Evolutionary conservation across 2,797 vertebrate species (phyloP).

Genomic region (Enteromius argenteus): DNA sequence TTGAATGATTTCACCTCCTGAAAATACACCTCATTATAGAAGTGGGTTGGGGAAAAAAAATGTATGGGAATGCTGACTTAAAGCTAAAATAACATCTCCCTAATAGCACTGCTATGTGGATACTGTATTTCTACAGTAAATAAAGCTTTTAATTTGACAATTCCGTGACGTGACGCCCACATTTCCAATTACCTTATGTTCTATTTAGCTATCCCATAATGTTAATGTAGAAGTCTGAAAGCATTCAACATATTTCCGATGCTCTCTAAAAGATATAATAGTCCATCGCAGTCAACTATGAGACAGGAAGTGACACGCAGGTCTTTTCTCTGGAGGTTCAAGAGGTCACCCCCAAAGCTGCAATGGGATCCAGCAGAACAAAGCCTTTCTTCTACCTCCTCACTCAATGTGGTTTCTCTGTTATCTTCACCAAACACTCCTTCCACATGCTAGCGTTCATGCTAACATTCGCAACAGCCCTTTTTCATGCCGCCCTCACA

Average conservation of each 20-base stretch:
- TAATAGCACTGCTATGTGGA: background rate
- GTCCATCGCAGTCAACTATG: conserved; percentile 71
- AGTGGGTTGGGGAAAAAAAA: background rate
- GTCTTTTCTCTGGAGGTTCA: conserved; percentile 70
- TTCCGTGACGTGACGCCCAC: background rate
- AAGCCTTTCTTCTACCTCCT: conserved; percentile 69
- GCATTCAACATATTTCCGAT: conserved; percentile 76
- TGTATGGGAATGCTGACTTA: background rate
- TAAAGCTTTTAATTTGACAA: conserved; percentile 11
- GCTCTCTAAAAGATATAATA: conserved; percentile 74
- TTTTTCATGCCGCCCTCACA: conserved; percentile 57
- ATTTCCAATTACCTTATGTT: conserved; percentile 18
- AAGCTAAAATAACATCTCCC: conserved; percentile 3
- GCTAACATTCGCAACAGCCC: conserved; percentile 62
- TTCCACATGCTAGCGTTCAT: conserved; percentile 62
- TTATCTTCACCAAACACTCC: conserved; percentile 77
- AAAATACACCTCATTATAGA: background rate
- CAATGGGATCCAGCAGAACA: conserved; percentile 74
- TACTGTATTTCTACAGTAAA: conserved; percentile 8
- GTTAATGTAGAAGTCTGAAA: conserved; percentile 75
- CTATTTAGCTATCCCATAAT: conserved; percentile 64
- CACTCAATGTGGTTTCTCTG: conserved; percentile 31
- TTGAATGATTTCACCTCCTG: background rate
- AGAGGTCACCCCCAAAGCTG: conserved; percentile 71
- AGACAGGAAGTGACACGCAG: conserved; percentile 78